Base-by-base conservation (phyloP, 2,797 vertebrate genomes). In the Lithobates sylvaticus region DNA sequence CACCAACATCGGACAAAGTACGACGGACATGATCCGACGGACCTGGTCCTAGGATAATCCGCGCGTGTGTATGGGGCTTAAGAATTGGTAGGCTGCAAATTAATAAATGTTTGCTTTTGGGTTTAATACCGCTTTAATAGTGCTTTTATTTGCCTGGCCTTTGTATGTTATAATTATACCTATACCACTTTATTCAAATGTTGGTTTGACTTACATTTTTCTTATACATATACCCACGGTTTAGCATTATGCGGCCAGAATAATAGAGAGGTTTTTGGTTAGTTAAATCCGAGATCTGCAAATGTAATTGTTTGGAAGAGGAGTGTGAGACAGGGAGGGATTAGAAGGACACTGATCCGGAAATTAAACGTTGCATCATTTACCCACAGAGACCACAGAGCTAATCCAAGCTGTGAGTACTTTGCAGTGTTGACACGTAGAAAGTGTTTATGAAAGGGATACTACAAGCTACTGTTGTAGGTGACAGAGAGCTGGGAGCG, bases 301-400 rank as follows among this genome's bases (percentile, higher is more conserved):
- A 67, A 70, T 69, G 27, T 10, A 32, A 29, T 65, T 34, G 78
- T 29, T 61, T 34, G 61, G 18, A n/a, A 26, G 64, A 26, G 44
- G 23, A 47, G 73, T 18, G 42, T 12, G 67, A 50, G 26, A 78
- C 65, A 29, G 26, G 65, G 65, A 67, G 27, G 65, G 32, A 78
- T 47, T 69, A 70, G 23, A 27, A 10, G 23, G 10, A 39, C 15
- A 39, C 12, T 26, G 67, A 68, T 47, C 77, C 42, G 44, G 27
- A 70, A 80, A 80, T 80, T 70, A 80, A 80, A 80, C 15, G 27
- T 80, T 70, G 78, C 67, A 54, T 80, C 42, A 80, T 80, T 70
- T 80, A 69, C 67, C 67, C 44, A 26, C 77, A 80, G 78, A 80
- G 78, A 70, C 61, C 76, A 44, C 61, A 78, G 76, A 42, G 34